Percentiles rank a stretch among this genome's conserved stretches.
Conservation (phyloP, 2,888 invertebrate species). For the Sepioteuthis lessoniana region DNA sequence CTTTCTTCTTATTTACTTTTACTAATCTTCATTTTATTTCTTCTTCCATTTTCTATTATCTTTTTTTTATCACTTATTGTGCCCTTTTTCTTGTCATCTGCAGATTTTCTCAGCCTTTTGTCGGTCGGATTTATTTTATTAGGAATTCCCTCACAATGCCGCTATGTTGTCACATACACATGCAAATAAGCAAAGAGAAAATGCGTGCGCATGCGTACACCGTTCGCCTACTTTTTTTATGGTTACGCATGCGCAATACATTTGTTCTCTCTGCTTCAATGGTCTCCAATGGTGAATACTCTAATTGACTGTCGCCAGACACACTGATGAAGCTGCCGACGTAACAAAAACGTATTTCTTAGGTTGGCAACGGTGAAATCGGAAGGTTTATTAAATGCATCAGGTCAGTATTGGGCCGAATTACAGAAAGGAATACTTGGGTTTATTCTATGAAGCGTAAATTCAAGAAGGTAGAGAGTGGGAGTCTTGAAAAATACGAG, state of each 20-base stretch:
- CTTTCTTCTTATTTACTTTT: not conserved
- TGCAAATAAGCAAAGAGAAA: not conserved
- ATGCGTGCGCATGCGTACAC: not conserved
- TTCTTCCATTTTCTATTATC: not conserved
- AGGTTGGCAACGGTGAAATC: not conserved
- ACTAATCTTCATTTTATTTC: not conserved
- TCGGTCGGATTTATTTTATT: not conserved
- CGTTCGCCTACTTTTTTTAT: not conserved
- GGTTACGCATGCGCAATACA: not conserved
- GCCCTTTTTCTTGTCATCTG: not conserved
- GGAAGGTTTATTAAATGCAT: not conserved
- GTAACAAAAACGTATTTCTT: constrained; percentile 6
- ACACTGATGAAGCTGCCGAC: not conserved
- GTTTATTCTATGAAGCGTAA: not conserved
- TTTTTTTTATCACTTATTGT: not conserved
- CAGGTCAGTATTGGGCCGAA: not conserved
- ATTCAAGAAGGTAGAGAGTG: not conserved
- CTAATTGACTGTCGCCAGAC: constrained; percentile 14
- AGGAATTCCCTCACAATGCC: not conserved
- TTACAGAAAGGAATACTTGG: not conserved
- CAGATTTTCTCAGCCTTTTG: not conserved
- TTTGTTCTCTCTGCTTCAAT: not conserved
- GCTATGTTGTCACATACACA: constrained; percentile 33
- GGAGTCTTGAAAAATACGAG: not conserved
- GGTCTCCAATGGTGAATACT: not conserved